phyloP scores from a whole-genome alignment of 2,797 vertebrate species.

The Enteromius fasciolatus region DNA sequence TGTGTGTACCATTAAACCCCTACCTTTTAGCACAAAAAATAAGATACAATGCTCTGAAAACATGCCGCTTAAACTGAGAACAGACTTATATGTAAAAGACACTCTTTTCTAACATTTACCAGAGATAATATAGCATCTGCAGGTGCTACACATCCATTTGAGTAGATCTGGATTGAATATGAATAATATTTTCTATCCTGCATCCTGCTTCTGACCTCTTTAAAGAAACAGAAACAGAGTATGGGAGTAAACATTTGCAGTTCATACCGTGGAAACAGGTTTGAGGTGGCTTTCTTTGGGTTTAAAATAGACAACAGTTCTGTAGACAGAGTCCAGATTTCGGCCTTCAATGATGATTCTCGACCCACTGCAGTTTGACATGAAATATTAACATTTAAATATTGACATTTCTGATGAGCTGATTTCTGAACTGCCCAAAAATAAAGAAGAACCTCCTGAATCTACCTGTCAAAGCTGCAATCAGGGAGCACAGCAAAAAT shows the following conservation, averaged over 20 bases:
- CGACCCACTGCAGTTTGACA: constrained; percentile 75
- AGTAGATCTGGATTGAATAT: background rate
- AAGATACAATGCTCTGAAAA: background rate
- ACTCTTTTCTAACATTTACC: background rate
- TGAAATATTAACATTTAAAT: background rate
- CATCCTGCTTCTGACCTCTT: background rate
- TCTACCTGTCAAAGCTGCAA: constrained; percentile 85
- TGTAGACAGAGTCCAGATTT: constrained; percentile 85
- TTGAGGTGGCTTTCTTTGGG: constrained; percentile 66
- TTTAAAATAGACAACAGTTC: constrained; percentile 75
- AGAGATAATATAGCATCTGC: background rate
- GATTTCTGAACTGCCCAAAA: background rate
- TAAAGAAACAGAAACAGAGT: background rate
- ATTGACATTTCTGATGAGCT: background rate
- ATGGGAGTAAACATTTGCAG: background rate
- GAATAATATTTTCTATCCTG: background rate
- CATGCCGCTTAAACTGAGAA: background rate
- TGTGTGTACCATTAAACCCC: too few species aligned
- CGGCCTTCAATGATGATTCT: constrained; percentile 81
- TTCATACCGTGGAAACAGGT: constrained; percentile 69
- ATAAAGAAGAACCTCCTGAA: background rate
- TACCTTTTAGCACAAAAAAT: background rate
- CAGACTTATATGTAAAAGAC: background rate
- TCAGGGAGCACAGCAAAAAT: constrained; percentile 76
- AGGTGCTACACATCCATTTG: background rate